Evolutionary conservation across 2,888 invertebrate species (phyloP), one percentile per base, ranked within the genome.

Genomic region (Cryptus viduatorius): DNA sequence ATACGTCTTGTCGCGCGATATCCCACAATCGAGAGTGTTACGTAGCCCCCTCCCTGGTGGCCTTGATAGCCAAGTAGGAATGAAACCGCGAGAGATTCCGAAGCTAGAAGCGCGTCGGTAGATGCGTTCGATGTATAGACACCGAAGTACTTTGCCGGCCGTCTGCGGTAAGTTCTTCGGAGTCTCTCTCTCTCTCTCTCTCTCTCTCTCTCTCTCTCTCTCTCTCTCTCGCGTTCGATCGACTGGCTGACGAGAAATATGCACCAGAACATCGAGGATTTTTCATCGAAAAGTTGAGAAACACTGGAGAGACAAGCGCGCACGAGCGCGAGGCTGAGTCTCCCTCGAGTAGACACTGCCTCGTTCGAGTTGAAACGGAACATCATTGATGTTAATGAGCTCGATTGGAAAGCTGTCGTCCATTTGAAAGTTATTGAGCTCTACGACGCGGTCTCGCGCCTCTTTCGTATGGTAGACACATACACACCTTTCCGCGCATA

Each of bases 361-460:
- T 73, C 71, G 29, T 65, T 42, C 50, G 79, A 79, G 71, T 79
- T 82, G 75, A 72, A 80, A 85, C 78, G 82, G 87, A 89, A 88
- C 88, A 90, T 91, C 91, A 90, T 91, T 88, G 90, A 91, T 91
- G 90, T 90, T 90, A 91, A 91, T 91, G 90, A 91, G 90, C 89
- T 90, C 89, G 90, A 91, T 91, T 91, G 91, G 91, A 91, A 91
- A 91, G 91, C 91, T 91, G 90, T 90, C 90, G 88, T 86, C 87
- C 87, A 86, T 89, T 89, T 89, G 90, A 89, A 91, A 91, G 89
- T 90, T 91, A 91, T 90, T 85, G 89, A 89, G 89, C 87, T 83
- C 79, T 48, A 50, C 59, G 44, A 75, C 59, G 81, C 68, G 56
- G 61, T 37, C 69, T 72, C 73, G 64, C 77, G 79, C 73, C 69